phyloP scores from a whole-genome alignment of 1,140 invertebrate species.

The Pollicipes pollicipes region DNA sequence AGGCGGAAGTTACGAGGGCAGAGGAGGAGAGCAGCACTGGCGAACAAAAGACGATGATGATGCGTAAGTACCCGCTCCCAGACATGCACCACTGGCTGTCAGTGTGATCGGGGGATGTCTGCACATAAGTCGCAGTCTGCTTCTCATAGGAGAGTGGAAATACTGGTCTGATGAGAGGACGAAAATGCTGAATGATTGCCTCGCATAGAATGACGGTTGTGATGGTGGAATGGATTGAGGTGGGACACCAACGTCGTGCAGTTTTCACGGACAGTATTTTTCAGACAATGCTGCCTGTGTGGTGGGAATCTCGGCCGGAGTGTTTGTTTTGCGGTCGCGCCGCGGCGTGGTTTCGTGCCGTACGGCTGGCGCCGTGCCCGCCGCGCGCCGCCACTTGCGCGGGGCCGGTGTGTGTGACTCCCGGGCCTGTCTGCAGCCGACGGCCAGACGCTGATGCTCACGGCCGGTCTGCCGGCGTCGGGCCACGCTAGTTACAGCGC shows the following conservation, averaged over 20 bases:
- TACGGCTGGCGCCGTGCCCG: no score
- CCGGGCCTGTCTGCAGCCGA: background rate
- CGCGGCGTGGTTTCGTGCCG: no score
- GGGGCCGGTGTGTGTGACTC: background rate
- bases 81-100: no score
- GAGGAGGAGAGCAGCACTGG: slow-evolving; percentile 80
- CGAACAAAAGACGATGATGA: slow-evolving; percentile 40
- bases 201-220: background rate
- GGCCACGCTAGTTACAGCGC: background rate
- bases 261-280: no score
- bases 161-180: slow-evolving; percentile 11
- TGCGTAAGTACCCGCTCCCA: slow-evolving; percentile 18
- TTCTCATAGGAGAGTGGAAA: background rate
- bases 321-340: no score
- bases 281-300: no score
- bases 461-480: no score
- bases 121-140: slow-evolving; percentile 3
- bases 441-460: background rate
- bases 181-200: background rate
- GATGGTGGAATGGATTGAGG: slow-evolving; percentile 5
- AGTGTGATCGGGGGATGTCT: no score
- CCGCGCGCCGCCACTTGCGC: no score
- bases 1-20: slow-evolving; percentile 70
- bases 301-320: no score
- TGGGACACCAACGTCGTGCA: background rate